Evolutionary conservation across 2,797 vertebrate species (phyloP).

Genomic region (Pipistrellus nathusii): DNA sequence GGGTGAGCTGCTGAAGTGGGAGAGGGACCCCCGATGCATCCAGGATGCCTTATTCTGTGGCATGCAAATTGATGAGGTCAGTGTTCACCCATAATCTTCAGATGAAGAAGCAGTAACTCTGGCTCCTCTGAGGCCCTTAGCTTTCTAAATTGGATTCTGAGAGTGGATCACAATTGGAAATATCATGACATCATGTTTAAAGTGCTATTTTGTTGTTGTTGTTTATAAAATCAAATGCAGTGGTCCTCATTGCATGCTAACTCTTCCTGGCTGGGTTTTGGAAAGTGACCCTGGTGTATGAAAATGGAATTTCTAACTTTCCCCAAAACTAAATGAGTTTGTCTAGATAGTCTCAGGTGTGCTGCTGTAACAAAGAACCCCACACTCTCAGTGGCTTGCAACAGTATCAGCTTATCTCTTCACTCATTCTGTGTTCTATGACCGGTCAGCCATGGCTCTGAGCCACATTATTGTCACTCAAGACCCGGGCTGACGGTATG

Average conservation of each 20-base stretch:
- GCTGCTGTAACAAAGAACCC: constrained; percentile 27
- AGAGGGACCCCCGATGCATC: not conserved
- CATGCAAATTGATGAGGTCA: constrained; percentile 54
- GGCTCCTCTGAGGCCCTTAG: not conserved
- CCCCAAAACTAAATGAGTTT: not conserved
- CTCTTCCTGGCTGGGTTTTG: constrained; percentile 15
- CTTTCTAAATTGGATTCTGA: not conserved
- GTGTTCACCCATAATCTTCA: constrained; percentile 34
- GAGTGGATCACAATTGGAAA: not conserved
- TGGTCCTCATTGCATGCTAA: not conserved
- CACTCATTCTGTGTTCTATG: not conserved
- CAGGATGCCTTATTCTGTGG: constrained; percentile 44
- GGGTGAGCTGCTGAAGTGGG: constrained; percentile 25
- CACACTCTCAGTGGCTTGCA: not conserved
- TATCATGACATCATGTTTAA: not conserved
- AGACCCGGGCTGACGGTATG: not conserved
- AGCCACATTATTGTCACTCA: not conserved
- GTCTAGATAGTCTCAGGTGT: not conserved
- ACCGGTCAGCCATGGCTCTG: not conserved
- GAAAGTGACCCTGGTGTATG: not conserved
- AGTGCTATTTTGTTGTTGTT: not conserved
- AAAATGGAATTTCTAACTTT: not conserved
- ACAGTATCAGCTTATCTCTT: not conserved
- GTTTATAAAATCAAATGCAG: not conserved
- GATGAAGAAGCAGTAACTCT: not conserved